Evolutionary conservation across 2,888 invertebrate species (phyloP).

Genomic region (Enoplolaimus lenunculus): DNA sequence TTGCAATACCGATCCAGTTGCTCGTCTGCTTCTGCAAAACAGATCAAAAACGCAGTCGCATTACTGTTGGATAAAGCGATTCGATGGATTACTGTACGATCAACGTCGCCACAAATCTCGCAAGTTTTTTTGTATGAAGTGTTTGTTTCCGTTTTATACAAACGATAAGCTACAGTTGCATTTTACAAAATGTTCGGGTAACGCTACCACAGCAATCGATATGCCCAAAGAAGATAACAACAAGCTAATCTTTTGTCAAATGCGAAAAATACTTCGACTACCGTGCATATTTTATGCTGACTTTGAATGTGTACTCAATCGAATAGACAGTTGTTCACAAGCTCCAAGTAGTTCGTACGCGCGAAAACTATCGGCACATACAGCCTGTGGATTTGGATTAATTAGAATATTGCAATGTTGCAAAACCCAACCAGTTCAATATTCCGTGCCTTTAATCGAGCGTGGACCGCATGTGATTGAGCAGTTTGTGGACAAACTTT

Average conservation of each 20-base stretch:
- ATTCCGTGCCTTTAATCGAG: background rate
- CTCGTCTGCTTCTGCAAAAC: background rate
- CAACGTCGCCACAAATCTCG: background rate
- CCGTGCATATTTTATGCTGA: conserved; percentile 11
- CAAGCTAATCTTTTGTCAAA: background rate
- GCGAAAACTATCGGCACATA: background rate
- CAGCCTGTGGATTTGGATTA: background rate
- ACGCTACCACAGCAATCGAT: background rate
- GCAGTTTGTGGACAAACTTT: background rate
- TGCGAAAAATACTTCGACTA: background rate
- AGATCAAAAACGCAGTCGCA: background rate
- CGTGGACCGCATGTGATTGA: background rate
- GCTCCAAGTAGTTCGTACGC: background rate
- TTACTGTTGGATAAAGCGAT: background rate
- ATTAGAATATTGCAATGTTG: background rate
- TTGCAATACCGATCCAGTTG: background rate
- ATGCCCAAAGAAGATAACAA: conserved; percentile 1
- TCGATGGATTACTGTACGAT: background rate
- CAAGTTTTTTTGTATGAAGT: conserved; percentile 1
- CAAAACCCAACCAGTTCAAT: background rate
- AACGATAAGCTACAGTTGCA: background rate
- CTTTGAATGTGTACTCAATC: conserved; percentile 3
- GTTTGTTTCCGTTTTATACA: conserved; percentile 1
- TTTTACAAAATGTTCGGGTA: background rate
- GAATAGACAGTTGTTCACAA: background rate